phyloP scores from a whole-genome alignment of 1,140 invertebrate species.

The Proales similis region DNA sequence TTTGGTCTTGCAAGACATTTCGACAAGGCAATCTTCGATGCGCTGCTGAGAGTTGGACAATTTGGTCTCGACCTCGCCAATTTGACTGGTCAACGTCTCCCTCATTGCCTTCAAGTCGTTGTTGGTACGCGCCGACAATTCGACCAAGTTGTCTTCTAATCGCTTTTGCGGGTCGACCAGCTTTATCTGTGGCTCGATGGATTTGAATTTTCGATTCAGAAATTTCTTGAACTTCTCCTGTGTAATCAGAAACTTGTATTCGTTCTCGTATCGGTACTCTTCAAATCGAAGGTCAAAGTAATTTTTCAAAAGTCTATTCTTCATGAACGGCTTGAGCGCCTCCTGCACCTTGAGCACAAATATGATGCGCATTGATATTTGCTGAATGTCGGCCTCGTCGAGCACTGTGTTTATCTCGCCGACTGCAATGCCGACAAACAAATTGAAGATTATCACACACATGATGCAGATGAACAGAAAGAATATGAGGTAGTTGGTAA shows the following conservation, averaged over 20 bases:
- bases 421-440: constrained; percentile 36
- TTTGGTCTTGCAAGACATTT: constrained; percentile 30
- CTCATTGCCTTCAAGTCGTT: constrained; percentile 25
- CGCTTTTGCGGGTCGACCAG: constrained; percentile 21
- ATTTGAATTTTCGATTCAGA: background rate
- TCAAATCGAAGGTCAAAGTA: constrained; percentile 27
- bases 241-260: constrained; percentile 33
- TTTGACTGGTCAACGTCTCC: constrained; percentile 23
- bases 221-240: constrained; percentile 18
- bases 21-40: constrained; percentile 35
- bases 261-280: constrained; percentile 29
- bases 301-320: constrained; percentile 17
- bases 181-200: constrained; percentile 32
- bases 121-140: constrained; percentile 14
- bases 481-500: constrained; percentile 27
- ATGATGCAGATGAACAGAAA: constrained; percentile 31
- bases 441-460: constrained; percentile 33
- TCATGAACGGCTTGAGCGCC: constrained; percentile 17
- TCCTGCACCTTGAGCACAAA: constrained; percentile 35
- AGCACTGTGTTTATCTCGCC: constrained; percentile 34
- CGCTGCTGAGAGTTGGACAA: constrained; percentile 30
- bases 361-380: constrained; percentile 37
- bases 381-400: constrained; percentile 32
- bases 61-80: constrained; percentile 23
- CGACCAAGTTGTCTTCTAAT: constrained; percentile 28